Base-by-base conservation (phyloP, 2,888 invertebrate species). In the Acrocera orbiculus region DNA sequence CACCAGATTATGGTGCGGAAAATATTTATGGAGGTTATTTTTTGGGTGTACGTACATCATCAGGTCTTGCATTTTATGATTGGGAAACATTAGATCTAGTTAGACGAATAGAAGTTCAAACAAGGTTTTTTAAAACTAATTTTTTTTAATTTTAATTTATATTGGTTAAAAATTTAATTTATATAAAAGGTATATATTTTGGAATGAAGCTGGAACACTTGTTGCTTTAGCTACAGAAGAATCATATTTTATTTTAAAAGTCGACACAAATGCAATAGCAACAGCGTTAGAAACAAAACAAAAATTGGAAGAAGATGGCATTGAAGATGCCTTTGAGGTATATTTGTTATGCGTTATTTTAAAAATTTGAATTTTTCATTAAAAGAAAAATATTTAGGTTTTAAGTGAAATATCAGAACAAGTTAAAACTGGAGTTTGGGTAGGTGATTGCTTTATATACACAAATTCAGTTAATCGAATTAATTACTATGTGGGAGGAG, bases 401-500 rank as follows among this genome's bases (percentile, higher is more conserved):
- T 66, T 83, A 2, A 78, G 81, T 11, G 90, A 90, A 61, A 76
- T 92, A 35, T 82, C 74, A 44, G 96, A 96, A 61, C 69, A 74
- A 14, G 92, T 96, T 2, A 83, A 85, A 55, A 95, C 95, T 0
- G 95, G 93, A 4, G 59, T 90, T 10, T 96, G 95, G 95, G 87
- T 96, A 9, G 95, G 98, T 4, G 98, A 98, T 59, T 99, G 98
- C 56, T 98, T 99, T 60, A 95, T 99, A 47, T 99, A 98, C 64
- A 98, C 98, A 1, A 98, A 98, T 61, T 78, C 85, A 19, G 80
- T 93, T 2, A 96, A 98, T 62, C 72, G 96, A 39, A 80, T 99
- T 43, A 96, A 96, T 60, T 99, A 99, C 58, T 98, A 93, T 54
- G 98, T 99, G 13, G 98, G 98, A 17, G 98, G 98, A 13, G 98